Conservation (phyloP, 2,888 invertebrate species). For the Caenorhabditis sp. region DNA sequence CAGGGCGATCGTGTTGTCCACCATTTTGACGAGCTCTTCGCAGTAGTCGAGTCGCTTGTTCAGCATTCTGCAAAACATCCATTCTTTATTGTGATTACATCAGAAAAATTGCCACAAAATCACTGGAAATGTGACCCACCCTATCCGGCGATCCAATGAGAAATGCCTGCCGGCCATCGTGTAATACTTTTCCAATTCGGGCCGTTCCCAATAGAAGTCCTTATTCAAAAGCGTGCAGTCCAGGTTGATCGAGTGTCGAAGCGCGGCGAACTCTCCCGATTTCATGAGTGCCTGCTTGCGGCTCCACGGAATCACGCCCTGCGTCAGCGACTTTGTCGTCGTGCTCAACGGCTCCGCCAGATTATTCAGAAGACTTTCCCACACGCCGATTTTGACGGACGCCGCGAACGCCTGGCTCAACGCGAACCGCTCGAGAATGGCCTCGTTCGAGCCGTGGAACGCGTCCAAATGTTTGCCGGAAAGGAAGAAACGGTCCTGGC, state of each 20-base stretch:
- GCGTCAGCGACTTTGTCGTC: conserved; percentile 77
- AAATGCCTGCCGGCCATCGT: conserved; percentile 86
- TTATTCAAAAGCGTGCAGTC: conserved; percentile 94
- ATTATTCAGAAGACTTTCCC: conserved; percentile 90
- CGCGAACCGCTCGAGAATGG: conserved; percentile 88
- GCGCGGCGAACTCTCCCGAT: conserved; percentile 73
- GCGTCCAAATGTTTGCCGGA: conserved; percentile 47
- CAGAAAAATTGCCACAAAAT: no score
- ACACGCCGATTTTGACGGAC: conserved; percentile 93
- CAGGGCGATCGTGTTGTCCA: conserved; percentile 92
- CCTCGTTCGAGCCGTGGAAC: conserved; percentile 40
- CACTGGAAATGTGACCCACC: no score
- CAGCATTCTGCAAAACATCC: conserved; percentile 81
- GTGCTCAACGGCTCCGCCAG: conserved; percentile 89
- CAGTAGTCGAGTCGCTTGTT: conserved; percentile 96
- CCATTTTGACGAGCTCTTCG: conserved; percentile 90
- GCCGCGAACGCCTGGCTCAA: conserved; percentile 94
- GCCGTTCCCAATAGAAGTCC: conserved; percentile 98
- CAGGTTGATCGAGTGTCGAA: conserved; percentile 88
- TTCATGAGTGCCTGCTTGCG: conserved; percentile 69
- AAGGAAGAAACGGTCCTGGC: conserved; percentile 62
- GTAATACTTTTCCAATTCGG: conserved; percentile 89
- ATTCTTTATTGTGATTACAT: neutral
- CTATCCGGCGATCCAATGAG: conserved; percentile 64
- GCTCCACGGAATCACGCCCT: conserved; percentile 72